Conservation (phyloP, 2,797 vertebrate genomes). For the Channallabes apus region DNA sequence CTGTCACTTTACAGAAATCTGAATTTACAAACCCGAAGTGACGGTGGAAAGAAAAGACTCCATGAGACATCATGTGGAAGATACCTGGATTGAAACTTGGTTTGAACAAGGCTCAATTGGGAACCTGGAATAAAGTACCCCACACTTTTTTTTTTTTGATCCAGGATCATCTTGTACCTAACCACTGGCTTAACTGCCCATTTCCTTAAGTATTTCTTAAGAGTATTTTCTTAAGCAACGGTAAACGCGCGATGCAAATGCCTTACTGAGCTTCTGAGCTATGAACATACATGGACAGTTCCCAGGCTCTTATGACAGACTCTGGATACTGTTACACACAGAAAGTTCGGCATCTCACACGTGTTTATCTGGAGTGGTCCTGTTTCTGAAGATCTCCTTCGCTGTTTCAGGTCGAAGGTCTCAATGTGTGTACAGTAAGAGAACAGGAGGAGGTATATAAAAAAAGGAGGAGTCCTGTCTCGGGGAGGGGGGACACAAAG, state of each 20-base stretch:
- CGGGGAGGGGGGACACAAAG: neutral
- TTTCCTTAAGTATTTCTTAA: no score
- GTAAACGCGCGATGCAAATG: neutral
- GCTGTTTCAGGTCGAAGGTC: slow-evolving; percentile 12
- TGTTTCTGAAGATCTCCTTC: neutral
- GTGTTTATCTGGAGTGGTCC: slow-evolving; percentile 10
- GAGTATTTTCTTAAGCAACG: neutral
- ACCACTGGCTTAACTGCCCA: neutral
- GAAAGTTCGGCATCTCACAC: slow-evolving; percentile 39
- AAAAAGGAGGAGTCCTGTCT: slow-evolving; percentile 2
- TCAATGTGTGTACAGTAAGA: slow-evolving; percentile 24
- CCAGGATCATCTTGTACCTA: neutral
- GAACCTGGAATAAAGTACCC: no score
- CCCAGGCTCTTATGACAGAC: slow-evolving; percentile 14
- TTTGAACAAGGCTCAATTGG: neutral
- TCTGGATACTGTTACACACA: slow-evolving; percentile 65
- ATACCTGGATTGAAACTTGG: neutral
- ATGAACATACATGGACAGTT: slow-evolving; percentile 18
- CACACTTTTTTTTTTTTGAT: no score
- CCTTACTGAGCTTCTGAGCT: neutral
- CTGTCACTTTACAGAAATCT: neutral
- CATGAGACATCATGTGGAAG: neutral
- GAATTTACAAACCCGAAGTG: neutral
- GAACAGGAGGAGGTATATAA: neutral
- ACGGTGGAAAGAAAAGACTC: neutral